Evolutionary conservation across 2,888 invertebrate species (phyloP).

Genomic region (Perithous albicinctus): DNA sequence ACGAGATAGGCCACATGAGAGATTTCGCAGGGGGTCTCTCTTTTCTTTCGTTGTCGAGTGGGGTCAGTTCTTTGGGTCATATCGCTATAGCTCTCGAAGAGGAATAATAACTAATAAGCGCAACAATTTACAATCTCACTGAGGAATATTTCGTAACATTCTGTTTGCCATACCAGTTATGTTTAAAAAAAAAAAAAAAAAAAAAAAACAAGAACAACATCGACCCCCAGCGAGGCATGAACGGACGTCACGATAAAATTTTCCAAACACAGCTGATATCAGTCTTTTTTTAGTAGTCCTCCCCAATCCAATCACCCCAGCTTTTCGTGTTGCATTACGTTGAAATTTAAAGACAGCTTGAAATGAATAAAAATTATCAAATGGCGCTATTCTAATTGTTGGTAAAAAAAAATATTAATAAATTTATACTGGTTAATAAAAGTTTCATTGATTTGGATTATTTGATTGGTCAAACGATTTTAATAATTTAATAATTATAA

Average conservation of each 20-base stretch:
- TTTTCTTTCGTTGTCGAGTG: slow-evolving; percentile 8
- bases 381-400: too few species aligned
- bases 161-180: not conserved
- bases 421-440: too few species aligned
- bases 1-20: not conserved
- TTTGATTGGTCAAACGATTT: too few species aligned
- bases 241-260: not conserved
- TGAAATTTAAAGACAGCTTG: not conserved
- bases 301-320: not conserved
- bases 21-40: slow-evolving; percentile 33
- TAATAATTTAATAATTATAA: not conserved
- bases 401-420: too few species aligned
- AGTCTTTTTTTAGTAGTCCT: not conserved
- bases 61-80: slow-evolving; percentile 20
- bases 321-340: not conserved
- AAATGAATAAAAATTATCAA: not conserved
- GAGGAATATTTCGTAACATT: slow-evolving; percentile 24
- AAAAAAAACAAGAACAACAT: slow-evolving; percentile 1
- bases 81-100: not conserved
- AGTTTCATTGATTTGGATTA: too few species aligned
- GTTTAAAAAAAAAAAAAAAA: not conserved
- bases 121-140: not conserved
- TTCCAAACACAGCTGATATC: not conserved
- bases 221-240: not conserved
- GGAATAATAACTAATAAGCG: slow-evolving; percentile 8